These are phyloP conservation scores for Eristalis pertinax DNA, from an alignment of 2,888 invertebrate genomes.

Conservation along the genomic window DNA sequence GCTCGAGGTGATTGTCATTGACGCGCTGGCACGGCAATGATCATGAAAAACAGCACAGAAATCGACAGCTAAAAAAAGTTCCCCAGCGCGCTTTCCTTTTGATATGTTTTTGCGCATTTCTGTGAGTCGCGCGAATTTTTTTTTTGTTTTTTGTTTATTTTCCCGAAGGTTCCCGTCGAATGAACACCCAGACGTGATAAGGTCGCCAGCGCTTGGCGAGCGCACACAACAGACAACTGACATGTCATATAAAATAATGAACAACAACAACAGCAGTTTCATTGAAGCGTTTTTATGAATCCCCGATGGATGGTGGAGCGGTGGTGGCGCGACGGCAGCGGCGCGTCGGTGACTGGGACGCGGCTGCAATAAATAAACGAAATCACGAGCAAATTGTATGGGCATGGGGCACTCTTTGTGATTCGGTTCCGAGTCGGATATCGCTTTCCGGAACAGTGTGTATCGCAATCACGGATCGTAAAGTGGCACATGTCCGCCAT, in stretches of 20 bases:
- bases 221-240: constrained; percentile 29
- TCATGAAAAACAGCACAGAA: constrained; percentile 57
- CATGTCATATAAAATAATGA: constrained; percentile 57
- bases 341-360: neutral
- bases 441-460: constrained; percentile 54
- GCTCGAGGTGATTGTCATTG: constrained; percentile 42
- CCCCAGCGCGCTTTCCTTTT: constrained; percentile 58
- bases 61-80: constrained; percentile 2
- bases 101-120: constrained; percentile 31
- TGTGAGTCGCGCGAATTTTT: constrained; percentile 54
- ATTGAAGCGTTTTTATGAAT: constrained; percentile 61
- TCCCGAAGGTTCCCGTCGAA: constrained; percentile 61
- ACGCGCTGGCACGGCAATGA: constrained; percentile 48
- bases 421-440: constrained; percentile 43
- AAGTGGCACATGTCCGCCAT: constrained; percentile 29
- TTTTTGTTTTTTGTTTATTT: constrained; percentile 43
- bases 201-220: constrained; percentile 52
- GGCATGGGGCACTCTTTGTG: constrained; percentile 15
- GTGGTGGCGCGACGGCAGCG: neutral
- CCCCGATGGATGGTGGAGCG: constrained; percentile 9
- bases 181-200: constrained; percentile 71
- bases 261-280: constrained; percentile 44
- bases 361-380: constrained; percentile 25
- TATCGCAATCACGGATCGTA: constrained; percentile 41
- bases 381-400: constrained; percentile 8